A percentile compares a stretch with the other conserved stretches of the same genome.
Evolutionary conservation across 1,140 invertebrate genomes (phyloP).

Genomic region (Plectrocnemia conspersa): DNA sequence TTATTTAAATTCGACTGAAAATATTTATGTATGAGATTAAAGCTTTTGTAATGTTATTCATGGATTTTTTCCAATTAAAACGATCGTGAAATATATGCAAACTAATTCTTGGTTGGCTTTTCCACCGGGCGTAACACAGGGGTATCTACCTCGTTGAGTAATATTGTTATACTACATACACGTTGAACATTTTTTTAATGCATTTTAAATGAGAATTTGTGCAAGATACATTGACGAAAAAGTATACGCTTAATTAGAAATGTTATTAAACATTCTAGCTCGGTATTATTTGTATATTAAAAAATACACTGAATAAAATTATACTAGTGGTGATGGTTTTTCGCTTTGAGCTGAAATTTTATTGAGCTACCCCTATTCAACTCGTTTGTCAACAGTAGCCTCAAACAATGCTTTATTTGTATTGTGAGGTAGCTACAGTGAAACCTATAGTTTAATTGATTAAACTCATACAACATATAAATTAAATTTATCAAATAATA

Average conservation of each 20-base stretch:
- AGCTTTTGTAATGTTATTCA: slow-evolving; percentile 11
- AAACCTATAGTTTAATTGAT: no score
- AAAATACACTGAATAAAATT: no score
- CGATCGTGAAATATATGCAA: slow-evolving; percentile 11
- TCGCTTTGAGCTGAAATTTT: no score
- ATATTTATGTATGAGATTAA: neutral
- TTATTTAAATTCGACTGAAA: neutral
- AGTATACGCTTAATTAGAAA: neutral
- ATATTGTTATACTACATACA: neutral
- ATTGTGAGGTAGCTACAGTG: no score
- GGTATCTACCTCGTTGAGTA: neutral
- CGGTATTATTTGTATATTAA: no score
- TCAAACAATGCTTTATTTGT: no score
- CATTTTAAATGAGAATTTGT: neutral
- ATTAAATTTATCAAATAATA: no score
- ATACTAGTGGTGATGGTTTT: no score
- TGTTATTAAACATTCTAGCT: neutral
- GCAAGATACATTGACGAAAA: neutral
- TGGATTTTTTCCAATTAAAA: slow-evolving; percentile 14
- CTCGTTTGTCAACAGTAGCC: no score
- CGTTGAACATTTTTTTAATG: neutral
- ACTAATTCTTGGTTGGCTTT: slow-evolving; percentile 4
- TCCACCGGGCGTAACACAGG: neutral
- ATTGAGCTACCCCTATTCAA: no score
- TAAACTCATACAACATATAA: no score